phyloP scores from a whole-genome alignment of 2,797 vertebrate genomes.

The Sphenopsis melanotis region DNA sequence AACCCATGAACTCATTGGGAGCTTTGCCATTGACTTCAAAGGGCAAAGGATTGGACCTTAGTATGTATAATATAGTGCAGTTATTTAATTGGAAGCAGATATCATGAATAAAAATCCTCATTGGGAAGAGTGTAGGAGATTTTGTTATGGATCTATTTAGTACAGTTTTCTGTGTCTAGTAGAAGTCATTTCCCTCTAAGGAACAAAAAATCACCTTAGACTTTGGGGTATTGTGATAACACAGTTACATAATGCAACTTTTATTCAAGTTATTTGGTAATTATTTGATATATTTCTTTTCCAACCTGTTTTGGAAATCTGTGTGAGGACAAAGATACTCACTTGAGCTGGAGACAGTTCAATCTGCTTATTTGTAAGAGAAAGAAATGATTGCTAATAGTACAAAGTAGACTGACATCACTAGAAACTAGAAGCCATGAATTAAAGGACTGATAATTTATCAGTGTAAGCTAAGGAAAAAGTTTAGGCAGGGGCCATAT shows the following conservation, averaged over 20 bases:
- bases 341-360: not conserved
- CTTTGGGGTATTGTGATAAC: not conserved
- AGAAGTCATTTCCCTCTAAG: not conserved
- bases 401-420: not conserved
- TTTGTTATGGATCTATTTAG: not conserved
- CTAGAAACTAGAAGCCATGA: not conserved
- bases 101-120: not conserved
- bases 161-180: not conserved
- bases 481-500: not conserved
- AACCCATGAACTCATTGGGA: not conserved
- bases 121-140: not conserved
- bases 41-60: not conserved
- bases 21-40: constrained; percentile 26
- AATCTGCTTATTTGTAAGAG: not conserved
- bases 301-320: not conserved
- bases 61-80: not conserved
- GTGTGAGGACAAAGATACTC: not conserved
- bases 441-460: not conserved
- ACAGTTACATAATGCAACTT: not conserved
- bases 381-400: not conserved
- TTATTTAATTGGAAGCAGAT: constrained; percentile 50
- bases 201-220: not conserved
- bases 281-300: not conserved
- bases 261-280: not conserved
- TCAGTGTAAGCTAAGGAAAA: not conserved